Conservation (phyloP, 2,888 invertebrate species). For the Microdon myrmicae region DNA sequence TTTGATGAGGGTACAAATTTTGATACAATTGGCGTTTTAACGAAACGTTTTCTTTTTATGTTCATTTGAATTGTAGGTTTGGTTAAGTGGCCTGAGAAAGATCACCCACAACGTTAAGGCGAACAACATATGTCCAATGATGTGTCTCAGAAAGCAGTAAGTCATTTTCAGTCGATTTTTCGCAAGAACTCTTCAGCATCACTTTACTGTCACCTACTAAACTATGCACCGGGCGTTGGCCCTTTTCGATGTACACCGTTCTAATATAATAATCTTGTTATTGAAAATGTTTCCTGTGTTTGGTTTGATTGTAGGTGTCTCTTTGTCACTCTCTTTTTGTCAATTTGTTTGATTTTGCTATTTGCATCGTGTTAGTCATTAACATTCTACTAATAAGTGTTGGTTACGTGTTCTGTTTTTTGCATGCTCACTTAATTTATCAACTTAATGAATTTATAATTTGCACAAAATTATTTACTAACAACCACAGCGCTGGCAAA, state of each 20-base stretch:
- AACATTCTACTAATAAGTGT: slow-evolving; percentile 1
- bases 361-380: slow-evolving; percentile 1
- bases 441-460: slow-evolving; percentile 23
- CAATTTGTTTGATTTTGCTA: not conserved
- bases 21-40: not conserved
- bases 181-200: too few species aligned
- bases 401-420: slow-evolving; percentile 10
- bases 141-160: slow-evolving; percentile 99
- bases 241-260: slow-evolving; percentile 4
- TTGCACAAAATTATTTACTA: slow-evolving; percentile 6
- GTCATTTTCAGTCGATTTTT: too few species aligned
- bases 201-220: too few species aligned
- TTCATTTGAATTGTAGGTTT: slow-evolving; percentile 75
- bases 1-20: slow-evolving; percentile 16
- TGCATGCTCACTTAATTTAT: slow-evolving; percentile 34
- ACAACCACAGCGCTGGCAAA: slow-evolving; percentile 85
- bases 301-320: not conserved
- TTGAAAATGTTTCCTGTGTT: not conserved
- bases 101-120: slow-evolving; percentile 99
- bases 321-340: slow-evolving; percentile 11
- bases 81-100: slow-evolving; percentile 93
- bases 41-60: not conserved
- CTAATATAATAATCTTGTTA: not conserved
- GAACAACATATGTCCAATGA: slow-evolving; percentile 98
- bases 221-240: slow-evolving; percentile 12